phyloP scores from a whole-genome alignment of 2,888 invertebrate species.

The Agrotis puta region DNA sequence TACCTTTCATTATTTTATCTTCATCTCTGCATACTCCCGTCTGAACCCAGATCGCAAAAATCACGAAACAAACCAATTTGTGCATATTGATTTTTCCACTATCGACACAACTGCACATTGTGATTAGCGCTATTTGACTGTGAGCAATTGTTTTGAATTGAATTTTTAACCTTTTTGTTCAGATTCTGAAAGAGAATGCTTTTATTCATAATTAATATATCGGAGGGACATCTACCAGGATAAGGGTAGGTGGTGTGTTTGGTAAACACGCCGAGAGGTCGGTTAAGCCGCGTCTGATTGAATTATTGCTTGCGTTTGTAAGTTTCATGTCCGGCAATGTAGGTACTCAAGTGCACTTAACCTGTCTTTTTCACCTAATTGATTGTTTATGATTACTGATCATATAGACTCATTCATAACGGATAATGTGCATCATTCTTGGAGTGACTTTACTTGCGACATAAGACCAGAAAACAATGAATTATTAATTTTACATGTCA shows the following conservation, averaged over 20 bases:
- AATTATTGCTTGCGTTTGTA: slow-evolving; percentile 86
- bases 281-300: slow-evolving; percentile 88
- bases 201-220: slow-evolving; percentile 61
- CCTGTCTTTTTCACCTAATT: not conserved
- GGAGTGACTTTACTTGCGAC: not conserved
- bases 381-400: not conserved
- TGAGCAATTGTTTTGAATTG: slow-evolving; percentile 65
- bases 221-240: slow-evolving; percentile 66
- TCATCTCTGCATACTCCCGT: slow-evolving; percentile 80
- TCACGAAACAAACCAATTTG: slow-evolving; percentile 62
- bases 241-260: slow-evolving; percentile 78
- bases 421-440: not conserved
- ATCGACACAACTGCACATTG: slow-evolving; percentile 68
- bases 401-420: not conserved
- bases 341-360: not conserved
- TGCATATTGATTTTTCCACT: slow-evolving; percentile 62
- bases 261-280: slow-evolving; percentile 84
- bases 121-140: slow-evolving; percentile 66
- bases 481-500: not conserved
- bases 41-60: slow-evolving; percentile 65
- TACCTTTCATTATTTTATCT: slow-evolving; percentile 88
- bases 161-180: slow-evolving; percentile 50
- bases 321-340: not conserved
- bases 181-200: slow-evolving; percentile 29
- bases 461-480: not conserved